Base-by-base conservation (phyloP, 2,797 vertebrate genomes). In the Oophaga sylvatica region DNA sequence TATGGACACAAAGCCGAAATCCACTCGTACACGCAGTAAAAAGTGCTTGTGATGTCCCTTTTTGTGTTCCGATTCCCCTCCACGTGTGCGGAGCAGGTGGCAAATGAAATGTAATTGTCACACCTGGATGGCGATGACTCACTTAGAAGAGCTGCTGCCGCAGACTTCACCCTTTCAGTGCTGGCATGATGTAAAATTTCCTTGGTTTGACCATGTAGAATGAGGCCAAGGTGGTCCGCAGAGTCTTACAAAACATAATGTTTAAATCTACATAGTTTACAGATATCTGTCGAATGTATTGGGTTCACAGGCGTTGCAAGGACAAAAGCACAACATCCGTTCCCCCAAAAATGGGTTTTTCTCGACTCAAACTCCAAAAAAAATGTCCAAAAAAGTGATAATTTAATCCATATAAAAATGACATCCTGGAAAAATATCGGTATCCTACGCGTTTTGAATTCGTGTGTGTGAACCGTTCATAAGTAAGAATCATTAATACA, bases 31-130 rank as follows among this genome's bases (percentile, higher is more conserved):
- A 22, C 67, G 22, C 87, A 59, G 62, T 68, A 65, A 86, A 86
- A 85, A 8, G 11, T 41, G 77, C 83, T 85, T 88, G 57, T 88
- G 83, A 81, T 81, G 84, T 85, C 79, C 62, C 81, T 31, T 81
- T 80, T 85, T 70, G 84, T 70, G 63, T 85, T 76, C 62, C 75
- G 79, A 59, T 82, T 75, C n/a, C 53, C 73, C 77, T 77, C 80
- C 62, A 77, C 86, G 62, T 77, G 83, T 59, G 59, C 77, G 90
- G 91, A 94, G 93, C 94, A 94, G 94, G 94, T 95, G 94, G 92
- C 91, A 91, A 90, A 92, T 92, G 93, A 93, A 93, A 90, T 93
- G 90, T 91, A 75, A 90, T 86, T 93, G 93, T 92, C 91, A 93
- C 90, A 92, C 90, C 87, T 92, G 90, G 91, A 92, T 93, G 94